Evolutionary conservation across 2,113 vertebrate genomes (phyloP), one percentile per base, ranked within the genome.

Genomic region (Myrmophylax atrothorax): DNA sequence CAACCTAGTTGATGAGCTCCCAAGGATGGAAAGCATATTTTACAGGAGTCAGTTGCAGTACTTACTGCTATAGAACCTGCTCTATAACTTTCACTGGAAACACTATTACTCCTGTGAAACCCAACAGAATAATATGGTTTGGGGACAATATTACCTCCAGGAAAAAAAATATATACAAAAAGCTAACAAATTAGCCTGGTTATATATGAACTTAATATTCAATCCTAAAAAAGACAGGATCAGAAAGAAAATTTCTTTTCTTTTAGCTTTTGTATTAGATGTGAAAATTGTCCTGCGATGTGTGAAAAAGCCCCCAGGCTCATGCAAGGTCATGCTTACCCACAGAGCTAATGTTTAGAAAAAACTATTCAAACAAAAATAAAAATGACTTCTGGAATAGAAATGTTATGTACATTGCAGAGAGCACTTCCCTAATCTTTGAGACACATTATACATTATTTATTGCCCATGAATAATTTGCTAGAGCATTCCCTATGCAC

Each of bases 401-500:
- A 56, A 76, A 18, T 38, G 10, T 47, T 72, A 26, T 53, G 47
- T 87, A 62, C 46, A 37, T 47, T 87, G 64, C 75, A 88, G 56
- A 93, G 68, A 90, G 53, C 80, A 35, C 58, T 88, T 82, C 35
- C 44, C 26, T 62, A 74, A 63, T 88, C 73, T 84, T 58, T 83
- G 73, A 95, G 92, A 94, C 75, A 95, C 22, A 42, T 60, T 82
- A 26, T 94, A n/a, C 52, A 95, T 96, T 94, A 96, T 97, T 97
- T 96, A 97, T 96, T 82, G 49, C 23, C 79, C 72, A 84, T 92
- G 49, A 93, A 90, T 93, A 90, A 94, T 96, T 96, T 91, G 73
- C 72, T 87, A 56, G n/a, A 74, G 84, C 56, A 64, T 50, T 87
- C 83, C 52, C 89, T 62, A 13, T 42, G 66, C n/a, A 84, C 81